Evolutionary conservation across 2,797 vertebrate species (phyloP).

Genomic region (Semaprochilodus insignis): DNA sequence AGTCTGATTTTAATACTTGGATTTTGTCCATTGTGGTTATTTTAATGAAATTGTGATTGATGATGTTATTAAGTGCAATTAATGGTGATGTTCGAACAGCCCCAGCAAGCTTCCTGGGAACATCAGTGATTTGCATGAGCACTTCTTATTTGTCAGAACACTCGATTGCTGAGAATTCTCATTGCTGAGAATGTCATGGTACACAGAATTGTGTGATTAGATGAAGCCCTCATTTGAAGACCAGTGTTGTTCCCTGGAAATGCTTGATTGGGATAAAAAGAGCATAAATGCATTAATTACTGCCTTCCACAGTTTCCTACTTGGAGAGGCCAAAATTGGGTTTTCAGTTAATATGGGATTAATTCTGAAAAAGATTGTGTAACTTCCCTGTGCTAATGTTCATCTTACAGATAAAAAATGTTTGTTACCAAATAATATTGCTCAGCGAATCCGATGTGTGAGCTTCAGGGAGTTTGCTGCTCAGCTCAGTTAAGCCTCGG

Average conservation of each 20-base stretch:
- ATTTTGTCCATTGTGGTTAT: background rate
- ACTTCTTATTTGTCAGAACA: constrained; percentile 18
- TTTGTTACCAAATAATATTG: background rate
- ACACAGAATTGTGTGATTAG: constrained; percentile 4
- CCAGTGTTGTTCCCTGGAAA: background rate
- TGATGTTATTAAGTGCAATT: constrained; percentile 3
- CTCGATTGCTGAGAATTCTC: background rate
- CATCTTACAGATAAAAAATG: background rate
- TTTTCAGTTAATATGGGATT: background rate
- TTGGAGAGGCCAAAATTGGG: background rate
- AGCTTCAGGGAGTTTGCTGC: background rate
- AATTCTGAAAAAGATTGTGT: background rate
- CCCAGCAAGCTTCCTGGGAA: background rate
- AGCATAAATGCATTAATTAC: background rate
- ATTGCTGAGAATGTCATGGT: background rate
- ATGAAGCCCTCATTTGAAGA: background rate
- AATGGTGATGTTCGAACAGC: background rate
- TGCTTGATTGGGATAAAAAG: background rate
- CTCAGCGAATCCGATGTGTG: background rate
- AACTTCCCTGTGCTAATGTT: background rate
- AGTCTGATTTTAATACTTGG: background rate
- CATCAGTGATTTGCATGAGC: constrained; percentile 11
- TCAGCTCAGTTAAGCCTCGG: background rate
- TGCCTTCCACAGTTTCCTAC: background rate
- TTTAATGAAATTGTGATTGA: background rate